phyloP scores from a whole-genome alignment of 1,140 invertebrate species.

The Globodera rostochiensis region DNA sequence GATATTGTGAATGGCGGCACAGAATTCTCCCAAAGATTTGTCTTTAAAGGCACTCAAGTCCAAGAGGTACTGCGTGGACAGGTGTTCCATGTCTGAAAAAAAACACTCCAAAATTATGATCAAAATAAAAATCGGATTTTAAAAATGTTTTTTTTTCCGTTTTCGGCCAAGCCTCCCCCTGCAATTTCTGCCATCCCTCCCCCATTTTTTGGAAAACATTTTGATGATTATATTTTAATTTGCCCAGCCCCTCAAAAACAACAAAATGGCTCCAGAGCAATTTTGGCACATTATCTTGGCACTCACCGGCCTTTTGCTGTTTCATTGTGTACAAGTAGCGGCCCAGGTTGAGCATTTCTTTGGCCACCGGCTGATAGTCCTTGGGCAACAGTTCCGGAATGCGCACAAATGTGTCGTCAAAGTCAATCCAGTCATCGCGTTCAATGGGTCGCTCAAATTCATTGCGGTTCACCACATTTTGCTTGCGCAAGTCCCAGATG shows the following conservation, averaged over 20 bases:
- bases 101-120: conserved; percentile 9
- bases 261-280: not conserved
- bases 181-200: too few relatives aligned
- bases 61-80: conserved; percentile 22
- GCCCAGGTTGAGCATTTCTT: conserved; percentile 31
- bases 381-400: conserved; percentile 37
- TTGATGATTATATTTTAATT: not conserved
- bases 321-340: conserved; percentile 42
- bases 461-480: conserved; percentile 14
- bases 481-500: conserved; percentile 39
- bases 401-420: conserved; percentile 37
- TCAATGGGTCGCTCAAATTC: conserved; percentile 17
- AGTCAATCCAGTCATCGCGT: conserved; percentile 19
- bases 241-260: not conserved
- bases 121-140: too few relatives aligned
- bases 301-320: conserved; percentile 33
- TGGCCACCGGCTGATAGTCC: conserved; percentile 21
- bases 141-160: too few relatives aligned
- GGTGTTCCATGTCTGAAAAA: conserved; percentile 27
- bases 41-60: conserved; percentile 25
- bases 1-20: conserved; percentile 20
- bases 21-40: conserved; percentile 23
- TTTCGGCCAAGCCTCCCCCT: too few relatives aligned
- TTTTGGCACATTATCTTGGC: not conserved
- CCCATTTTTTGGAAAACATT: too few relatives aligned